Conservation (phyloP, 2,888 invertebrate species). For the Palloptera scutellata region DNA sequence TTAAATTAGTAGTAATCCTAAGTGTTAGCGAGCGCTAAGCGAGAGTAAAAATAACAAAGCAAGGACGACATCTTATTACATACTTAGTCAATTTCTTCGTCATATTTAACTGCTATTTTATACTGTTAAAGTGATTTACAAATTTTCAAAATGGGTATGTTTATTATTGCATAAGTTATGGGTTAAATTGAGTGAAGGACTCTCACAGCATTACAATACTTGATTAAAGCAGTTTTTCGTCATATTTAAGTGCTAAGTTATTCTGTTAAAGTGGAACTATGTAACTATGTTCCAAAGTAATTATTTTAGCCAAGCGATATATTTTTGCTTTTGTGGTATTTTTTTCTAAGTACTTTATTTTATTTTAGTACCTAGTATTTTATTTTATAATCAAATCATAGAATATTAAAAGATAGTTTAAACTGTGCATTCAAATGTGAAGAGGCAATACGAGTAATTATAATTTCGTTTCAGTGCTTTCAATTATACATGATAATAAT, state of each 20-base stretch:
- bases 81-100: neutral
- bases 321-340: too few species aligned
- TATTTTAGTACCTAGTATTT: neutral
- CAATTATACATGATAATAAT: constrained; percentile 30
- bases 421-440: neutral
- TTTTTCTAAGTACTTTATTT: neutral
- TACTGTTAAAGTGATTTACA: too few species aligned
- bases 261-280: too few species aligned
- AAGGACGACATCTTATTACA: neutral
- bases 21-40: neutral
- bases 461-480: constrained; percentile 34
- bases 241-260: too few species aligned
- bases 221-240: too few species aligned
- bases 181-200: too few species aligned
- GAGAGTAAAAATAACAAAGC: constrained; percentile 7
- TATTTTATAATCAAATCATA: neutral
- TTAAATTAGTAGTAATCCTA: constrained; percentile 16
- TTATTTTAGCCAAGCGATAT: too few species aligned
- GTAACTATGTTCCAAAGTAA: neutral
- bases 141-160: constrained; percentile 25
- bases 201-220: too few species aligned
- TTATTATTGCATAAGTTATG: too few species aligned
- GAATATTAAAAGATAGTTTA: neutral
- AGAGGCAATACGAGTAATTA: too few species aligned
- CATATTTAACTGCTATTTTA: too few species aligned